Conservation (phyloP, 64 coral and sea anemone genomes). For the Porites lutea region DNA sequence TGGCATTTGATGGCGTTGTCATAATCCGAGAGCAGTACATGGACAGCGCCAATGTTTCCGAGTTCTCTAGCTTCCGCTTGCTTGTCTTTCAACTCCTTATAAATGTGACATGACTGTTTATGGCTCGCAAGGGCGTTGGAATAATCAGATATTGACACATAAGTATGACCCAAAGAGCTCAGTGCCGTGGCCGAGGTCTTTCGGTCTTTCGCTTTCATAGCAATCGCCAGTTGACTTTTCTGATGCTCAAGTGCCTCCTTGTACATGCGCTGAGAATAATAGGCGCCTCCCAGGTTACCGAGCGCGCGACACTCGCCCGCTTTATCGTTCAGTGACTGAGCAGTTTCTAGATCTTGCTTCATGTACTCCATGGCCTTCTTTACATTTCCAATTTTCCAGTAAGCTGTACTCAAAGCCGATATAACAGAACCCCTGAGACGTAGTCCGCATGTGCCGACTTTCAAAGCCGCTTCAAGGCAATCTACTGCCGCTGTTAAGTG, state of each 20-base stretch:
- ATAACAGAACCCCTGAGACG: constrained; percentile 90
- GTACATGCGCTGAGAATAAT: constrained; percentile 83
- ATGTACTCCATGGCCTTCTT: constrained; percentile 93
- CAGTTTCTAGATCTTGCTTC: constrained; percentile 92
- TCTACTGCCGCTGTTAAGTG: constrained; percentile 79
- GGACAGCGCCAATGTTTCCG: constrained; percentile 90
- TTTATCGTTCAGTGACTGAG: constrained; percentile 88
- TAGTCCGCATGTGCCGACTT: constrained; percentile 84
- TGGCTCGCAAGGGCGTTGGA: constrained; percentile 85
- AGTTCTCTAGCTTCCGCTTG: constrained; percentile 87
- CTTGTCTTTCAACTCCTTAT: constrained; percentile 88
- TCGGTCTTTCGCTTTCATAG: constrained; percentile 86
- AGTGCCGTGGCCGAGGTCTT: constrained; percentile 78
- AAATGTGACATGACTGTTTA: constrained; percentile 77
- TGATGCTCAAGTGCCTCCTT: constrained; percentile 90
- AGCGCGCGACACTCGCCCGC: constrained; percentile 88
- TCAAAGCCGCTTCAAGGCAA: constrained; percentile 89
- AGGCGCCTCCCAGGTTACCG: constrained; percentile 87
- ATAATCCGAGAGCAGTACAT: constrained; percentile 79
- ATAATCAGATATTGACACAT: constrained; percentile 83
- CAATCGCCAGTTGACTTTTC: constrained; percentile 75
- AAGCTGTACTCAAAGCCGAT: constrained; percentile 89
- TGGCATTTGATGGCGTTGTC: constrained; percentile 85
- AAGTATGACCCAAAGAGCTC: constrained; percentile 85
- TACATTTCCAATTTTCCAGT: constrained; percentile 94